phyloP scores from a whole-genome alignment of 2,888 invertebrate genomes.

The Choreutis nemorana region DNA sequence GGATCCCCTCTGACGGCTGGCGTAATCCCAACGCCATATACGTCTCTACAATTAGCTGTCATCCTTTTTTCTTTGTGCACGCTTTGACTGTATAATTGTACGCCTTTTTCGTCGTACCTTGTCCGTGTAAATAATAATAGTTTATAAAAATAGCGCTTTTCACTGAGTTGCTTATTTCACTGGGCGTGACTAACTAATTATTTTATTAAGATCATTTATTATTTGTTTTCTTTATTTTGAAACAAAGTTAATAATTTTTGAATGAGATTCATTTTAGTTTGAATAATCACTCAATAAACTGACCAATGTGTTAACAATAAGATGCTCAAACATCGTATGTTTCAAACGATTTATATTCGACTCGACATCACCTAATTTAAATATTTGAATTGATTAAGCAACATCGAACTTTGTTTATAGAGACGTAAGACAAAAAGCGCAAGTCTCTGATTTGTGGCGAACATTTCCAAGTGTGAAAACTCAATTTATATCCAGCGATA shows the following conservation, averaged over 20 bases:
- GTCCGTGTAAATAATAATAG: constrained; percentile 7
- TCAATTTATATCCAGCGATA: constrained; percentile 45
- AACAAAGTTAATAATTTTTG: constrained; percentile 1
- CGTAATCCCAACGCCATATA: constrained; percentile 48
- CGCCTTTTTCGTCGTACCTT: constrained; percentile 14
- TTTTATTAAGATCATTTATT: too few relatives aligned
- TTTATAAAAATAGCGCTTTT: too few relatives aligned
- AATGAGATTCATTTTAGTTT: too few relatives aligned
- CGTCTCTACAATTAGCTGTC: constrained; percentile 50
- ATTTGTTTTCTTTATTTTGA: background rate
- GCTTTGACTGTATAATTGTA: constrained; percentile 35
- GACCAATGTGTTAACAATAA: constrained; percentile 33
- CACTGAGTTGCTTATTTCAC: too few relatives aligned
- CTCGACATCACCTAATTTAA: constrained; percentile 18
- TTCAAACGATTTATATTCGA: constrained; percentile 30
- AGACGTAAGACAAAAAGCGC: too few relatives aligned
- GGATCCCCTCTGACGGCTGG: constrained; percentile 29
- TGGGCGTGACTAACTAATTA: too few relatives aligned
- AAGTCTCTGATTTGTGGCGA: background rate
- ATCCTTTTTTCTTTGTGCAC: constrained; percentile 38
- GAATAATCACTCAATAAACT: constrained; percentile 29
- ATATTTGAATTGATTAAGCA: too few relatives aligned
- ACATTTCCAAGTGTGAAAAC: constrained; percentile 22
- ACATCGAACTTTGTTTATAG: too few relatives aligned
- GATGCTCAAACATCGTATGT: background rate